phyloP scores from a whole-genome alignment of 1,140 invertebrate species.

The Meloidogyne hapla region DNA sequence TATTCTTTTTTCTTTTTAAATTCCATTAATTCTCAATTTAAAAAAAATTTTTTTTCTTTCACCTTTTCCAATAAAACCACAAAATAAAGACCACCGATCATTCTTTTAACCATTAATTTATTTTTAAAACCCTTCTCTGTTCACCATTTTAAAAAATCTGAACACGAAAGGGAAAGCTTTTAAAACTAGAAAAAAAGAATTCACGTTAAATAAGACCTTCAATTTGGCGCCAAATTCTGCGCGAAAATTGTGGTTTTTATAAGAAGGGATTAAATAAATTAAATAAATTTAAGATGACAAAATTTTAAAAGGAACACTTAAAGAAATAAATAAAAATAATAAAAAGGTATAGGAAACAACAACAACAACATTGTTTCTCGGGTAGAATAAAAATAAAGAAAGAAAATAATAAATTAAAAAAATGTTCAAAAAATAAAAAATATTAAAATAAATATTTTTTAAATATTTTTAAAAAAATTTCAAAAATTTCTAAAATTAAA shows the following conservation, averaged over 20 bases:
- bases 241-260: not conserved
- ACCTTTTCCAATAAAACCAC: not conserved
- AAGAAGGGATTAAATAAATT: not conserved
- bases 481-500: no score
- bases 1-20: not conserved
- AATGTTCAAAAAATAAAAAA: no score
- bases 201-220: not conserved
- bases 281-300: not conserved
- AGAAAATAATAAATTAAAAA: no score
- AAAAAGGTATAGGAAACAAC: no score
- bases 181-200: not conserved
- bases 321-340: no score
- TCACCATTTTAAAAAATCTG: not conserved
- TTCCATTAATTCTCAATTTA: not conserved
- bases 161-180: not conserved
- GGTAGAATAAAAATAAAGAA: no score
- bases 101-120: not conserved
- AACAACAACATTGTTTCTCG: no score
- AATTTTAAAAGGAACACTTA: not conserved
- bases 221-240: not conserved
- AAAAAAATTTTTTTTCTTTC: not conserved
- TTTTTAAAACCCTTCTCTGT: no score
- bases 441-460: no score
- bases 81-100: conserved; percentile 5
- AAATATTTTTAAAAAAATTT: no score